Evolutionary conservation across 2,113 vertebrate genomes (phyloP).

Genomic region (Dipodomys ordii): DNA sequence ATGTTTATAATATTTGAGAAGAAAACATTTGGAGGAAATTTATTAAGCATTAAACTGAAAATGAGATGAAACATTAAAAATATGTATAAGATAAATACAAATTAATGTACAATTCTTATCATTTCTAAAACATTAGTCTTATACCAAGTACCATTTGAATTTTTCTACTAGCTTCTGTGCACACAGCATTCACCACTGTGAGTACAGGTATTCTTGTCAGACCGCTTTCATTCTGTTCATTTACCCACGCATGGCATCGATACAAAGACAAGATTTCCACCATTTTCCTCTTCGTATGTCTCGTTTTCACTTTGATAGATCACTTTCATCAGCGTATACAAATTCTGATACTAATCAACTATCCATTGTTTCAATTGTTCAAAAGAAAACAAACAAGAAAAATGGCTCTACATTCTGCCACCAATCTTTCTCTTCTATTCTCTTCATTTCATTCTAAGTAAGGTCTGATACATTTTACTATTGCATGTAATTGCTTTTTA

Average conservation of each 20-base stretch:
- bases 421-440: background rate
- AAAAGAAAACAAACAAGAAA: background rate
- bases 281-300: background rate
- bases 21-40: too few species aligned
- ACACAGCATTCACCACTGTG: background rate
- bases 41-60: too few species aligned
- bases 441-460: background rate
- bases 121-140: background rate
- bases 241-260: background rate
- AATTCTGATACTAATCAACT: background rate
- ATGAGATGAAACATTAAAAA: too few species aligned
- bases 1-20: too few species aligned
- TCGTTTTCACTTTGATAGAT: background rate
- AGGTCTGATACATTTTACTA: background rate
- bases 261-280: background rate
- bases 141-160: background rate
- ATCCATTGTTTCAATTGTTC: background rate
- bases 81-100: too few species aligned
- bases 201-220: background rate
- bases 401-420: background rate
- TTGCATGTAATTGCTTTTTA: background rate
- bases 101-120: background rate
- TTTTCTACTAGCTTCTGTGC: background rate
- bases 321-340: background rate
- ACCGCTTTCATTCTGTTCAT: background rate